Evolutionary conservation across 1,140 invertebrate species (phyloP), one percentile per base, ranked within the genome.

Genomic region (Caenorhabditis tropicalis): DNA sequence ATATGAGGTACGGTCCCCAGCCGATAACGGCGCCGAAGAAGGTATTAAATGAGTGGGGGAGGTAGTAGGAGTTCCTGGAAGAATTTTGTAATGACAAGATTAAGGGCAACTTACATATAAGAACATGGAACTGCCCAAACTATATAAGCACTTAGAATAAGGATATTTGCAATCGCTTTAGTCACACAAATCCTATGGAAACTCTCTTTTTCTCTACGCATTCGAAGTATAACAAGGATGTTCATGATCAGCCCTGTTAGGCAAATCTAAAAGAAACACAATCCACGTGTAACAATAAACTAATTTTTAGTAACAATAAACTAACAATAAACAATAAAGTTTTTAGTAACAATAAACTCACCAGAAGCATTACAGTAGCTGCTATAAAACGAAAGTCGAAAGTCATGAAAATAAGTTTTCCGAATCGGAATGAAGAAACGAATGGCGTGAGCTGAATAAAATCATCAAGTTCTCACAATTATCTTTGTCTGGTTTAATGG

Each of bases 1-100:
- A 74, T 27, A 82, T 82, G 1, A 58, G 29, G 24, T 82, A 82
- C 2, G 82, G 56, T 0, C 58, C 82, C 82, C 56, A 82, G 1
- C 82, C 82, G 16, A 43, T 33, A 12, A 82, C 16, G 48, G 48
- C 39, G 0, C 82, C 82, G 60, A 82, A 82, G 39, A 82, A 70
- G 15, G 46, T 24, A n/a, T 70, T 82, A 43, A 82, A 82, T 2
- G 21, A 24, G 3, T 49, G 43, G 0, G 82, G 82, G 9, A 82
- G 58, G 21, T 31, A 70, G 16, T 19, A 29, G 7, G 16, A 19
- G n/a, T 74, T 74, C 33, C 82, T 82, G 27, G 19, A 27, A 56
- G 53, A 27, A 21, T 56, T 56, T 56, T 24, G 24, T n/a, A 9
- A 9, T 15, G 9, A 27, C 1, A n/a, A n/a, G 0, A 10, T 27